Evolutionary conservation across 1,140 invertebrate genomes (phyloP), one percentile per base, ranked within the genome.

Genomic region (Himalopsyche phryganea): DNA sequence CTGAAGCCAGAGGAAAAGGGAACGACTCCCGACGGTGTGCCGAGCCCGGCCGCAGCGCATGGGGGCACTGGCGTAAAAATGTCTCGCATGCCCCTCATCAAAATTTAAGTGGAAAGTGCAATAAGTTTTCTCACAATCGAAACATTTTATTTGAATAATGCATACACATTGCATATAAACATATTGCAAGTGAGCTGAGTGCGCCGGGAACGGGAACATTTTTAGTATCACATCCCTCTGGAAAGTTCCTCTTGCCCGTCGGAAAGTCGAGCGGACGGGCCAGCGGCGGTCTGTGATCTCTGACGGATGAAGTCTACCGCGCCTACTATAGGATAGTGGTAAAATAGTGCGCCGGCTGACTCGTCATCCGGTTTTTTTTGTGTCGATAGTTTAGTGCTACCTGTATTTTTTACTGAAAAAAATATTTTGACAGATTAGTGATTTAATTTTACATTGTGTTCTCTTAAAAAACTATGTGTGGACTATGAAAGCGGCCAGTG

Each of bases 391-490:
- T 41, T 50, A 50, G 54, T 57, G 38, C 6, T 28, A 44, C 36
- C 32, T 35, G 18, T 57, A 50, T 50, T 50, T 57, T 57, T 57
- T 50, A 55, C 52, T 20, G 44, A 56, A 23, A 50, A 58, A 33
- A 33, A 50, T 50, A 58, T 50, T 50, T 50, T 62, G 54, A 53
- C 36, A 28, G 51, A 55, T n/a, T 62, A 57, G 60, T 62, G 45
- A 56, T 56, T 56, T 56, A 32, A 42, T 60, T 47, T 38, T 50
- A 51, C 50, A 48, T 57, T 57, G 61, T 63, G 61, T 55, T 58
- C 28, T 49, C 45, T 58, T 57, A 58, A 32, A 56, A 46, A 60
- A 60, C 45, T 17, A 40, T 28, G 55, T 52, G 50, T 45, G 55
- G 55, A 19, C 28, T 42, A 13, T 20, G 28, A 54, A 40, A 32